These are phyloP conservation scores for Lepidocolaptes lacrymiger DNA, from an alignment of 2,797 vertebrate genomes.

Conservation along the genomic window DNA sequence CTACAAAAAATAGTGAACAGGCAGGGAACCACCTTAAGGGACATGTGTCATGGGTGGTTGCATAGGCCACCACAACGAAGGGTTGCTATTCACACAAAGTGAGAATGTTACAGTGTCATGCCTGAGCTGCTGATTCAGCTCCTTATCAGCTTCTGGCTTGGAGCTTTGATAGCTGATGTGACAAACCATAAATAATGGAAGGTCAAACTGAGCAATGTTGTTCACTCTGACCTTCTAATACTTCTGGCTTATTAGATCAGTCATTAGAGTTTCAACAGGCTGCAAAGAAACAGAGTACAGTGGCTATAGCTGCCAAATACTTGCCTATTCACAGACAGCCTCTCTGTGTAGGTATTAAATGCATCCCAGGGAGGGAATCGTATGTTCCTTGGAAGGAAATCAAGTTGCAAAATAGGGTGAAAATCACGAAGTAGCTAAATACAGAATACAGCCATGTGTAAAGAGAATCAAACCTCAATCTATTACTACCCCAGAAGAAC, in stretches of 20 bases:
- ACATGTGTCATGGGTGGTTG: slow-evolving; percentile 36
- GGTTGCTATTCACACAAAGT: neutral
- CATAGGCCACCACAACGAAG: slow-evolving; percentile 16
- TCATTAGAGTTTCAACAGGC: slow-evolving; percentile 53
- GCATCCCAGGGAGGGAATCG: neutral
- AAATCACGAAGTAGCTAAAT: neutral
- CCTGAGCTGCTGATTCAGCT: slow-evolving; percentile 55
- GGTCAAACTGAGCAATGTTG: slow-evolving; percentile 50
- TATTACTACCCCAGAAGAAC: neutral
- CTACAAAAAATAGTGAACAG: neutral
- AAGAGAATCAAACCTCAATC: neutral
- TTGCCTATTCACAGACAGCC: neutral
- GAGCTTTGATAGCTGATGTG: slow-evolving; percentile 56
- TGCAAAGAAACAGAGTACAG: slow-evolving; percentile 46
- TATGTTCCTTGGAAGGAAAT: neutral
- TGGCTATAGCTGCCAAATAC: slow-evolving; percentile 24
- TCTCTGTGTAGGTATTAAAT: slow-evolving; percentile 10
- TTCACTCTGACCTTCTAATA: slow-evolving; percentile 58
- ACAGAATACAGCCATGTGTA: neutral
- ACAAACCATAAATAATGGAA: slow-evolving; percentile 65
- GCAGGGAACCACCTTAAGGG: slow-evolving; percentile 21
- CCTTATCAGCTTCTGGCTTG: slow-evolving; percentile 17
- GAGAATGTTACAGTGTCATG: slow-evolving; percentile 45
- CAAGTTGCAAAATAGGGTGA: neutral
- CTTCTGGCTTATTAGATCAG: slow-evolving; percentile 64